Base-by-base conservation (phyloP, 2,797 vertebrate genomes). In the Spheniscus humboldti region DNA sequence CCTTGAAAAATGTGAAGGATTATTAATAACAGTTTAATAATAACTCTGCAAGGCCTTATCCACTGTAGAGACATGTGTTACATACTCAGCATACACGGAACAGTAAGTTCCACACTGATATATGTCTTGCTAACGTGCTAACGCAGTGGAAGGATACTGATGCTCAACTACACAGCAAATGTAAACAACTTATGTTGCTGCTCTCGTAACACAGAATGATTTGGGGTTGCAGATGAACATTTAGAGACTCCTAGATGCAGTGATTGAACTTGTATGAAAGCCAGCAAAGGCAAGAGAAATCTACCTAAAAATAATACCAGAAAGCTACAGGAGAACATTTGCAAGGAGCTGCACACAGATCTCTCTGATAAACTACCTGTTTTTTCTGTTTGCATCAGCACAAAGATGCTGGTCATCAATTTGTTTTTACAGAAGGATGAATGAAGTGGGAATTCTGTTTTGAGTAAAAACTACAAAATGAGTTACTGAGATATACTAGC, bases 381-480 rank as follows among this genome's bases (percentile, higher is more conserved):
- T 45, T 81, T 68, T 73, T 7, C 35, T 75, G 18, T 45, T 92
- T 75, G 23, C 12, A 52, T 30, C 52, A 86, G 30, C 52, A 79
- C 0, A 1, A 78, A 30, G 31, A 75, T 62, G 59, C 33, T 79
- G 35, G 30, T 77, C 39, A 64, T 82, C 48, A 57, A 6, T 45
- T 68, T 13, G 9, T 8, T 75, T 90, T 72, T 84, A 96, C 28
- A 84, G 60, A 74, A 79, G 30, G 30, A 88, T 71, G 48, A 78
- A 92, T 52, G 50, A 79, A 20, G 57, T 31, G 13, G 24, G 68
- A 85, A 59, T 87, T 93, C 75, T 85, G 81, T 69, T 94, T 78
- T 53, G 14, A 84, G 39, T 57, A 50, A 84, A 66, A 88, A 68
- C 66, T 86, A 83, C 37, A 86, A 56, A 84, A 92, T 37, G 33